phyloP scores from a whole-genome alignment of 92 coral and sea anemone genomes.

The Parazoanthus atlanticus region DNA sequence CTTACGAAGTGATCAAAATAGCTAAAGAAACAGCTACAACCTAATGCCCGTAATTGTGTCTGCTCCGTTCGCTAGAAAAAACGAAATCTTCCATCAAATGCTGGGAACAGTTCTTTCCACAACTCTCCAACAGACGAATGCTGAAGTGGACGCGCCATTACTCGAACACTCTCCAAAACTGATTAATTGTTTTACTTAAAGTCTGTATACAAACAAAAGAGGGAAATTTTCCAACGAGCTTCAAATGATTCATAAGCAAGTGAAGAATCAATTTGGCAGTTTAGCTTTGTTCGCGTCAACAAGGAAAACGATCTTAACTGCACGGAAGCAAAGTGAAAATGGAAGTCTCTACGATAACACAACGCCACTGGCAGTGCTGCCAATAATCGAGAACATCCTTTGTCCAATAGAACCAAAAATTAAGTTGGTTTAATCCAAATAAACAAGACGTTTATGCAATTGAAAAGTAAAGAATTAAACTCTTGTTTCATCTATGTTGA shows the following conservation, averaged over 20 bases:
- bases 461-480: not conserved
- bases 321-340: not conserved
- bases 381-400: not conserved
- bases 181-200: constrained; percentile 19
- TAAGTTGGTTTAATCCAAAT: not conserved
- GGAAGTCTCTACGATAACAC: not conserved
- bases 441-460: not conserved
- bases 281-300: not conserved
- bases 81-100: not conserved
- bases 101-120: not conserved
- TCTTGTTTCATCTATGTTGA: no score
- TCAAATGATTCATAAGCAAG: not conserved
- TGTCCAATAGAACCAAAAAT: no score
- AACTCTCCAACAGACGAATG: not conserved
- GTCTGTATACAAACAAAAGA: constrained; percentile 13
- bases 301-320: not conserved
- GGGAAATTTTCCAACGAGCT: not conserved
- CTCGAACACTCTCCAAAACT: not conserved
- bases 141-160: not conserved
- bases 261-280: not conserved
- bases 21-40: not conserved
- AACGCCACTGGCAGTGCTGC: not conserved
- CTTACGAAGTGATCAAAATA: no score
- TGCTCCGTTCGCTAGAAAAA: not conserved
- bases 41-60: not conserved